phyloP scores from a whole-genome alignment of 1,140 invertebrate species.

The Drosophila busckii region DNA sequence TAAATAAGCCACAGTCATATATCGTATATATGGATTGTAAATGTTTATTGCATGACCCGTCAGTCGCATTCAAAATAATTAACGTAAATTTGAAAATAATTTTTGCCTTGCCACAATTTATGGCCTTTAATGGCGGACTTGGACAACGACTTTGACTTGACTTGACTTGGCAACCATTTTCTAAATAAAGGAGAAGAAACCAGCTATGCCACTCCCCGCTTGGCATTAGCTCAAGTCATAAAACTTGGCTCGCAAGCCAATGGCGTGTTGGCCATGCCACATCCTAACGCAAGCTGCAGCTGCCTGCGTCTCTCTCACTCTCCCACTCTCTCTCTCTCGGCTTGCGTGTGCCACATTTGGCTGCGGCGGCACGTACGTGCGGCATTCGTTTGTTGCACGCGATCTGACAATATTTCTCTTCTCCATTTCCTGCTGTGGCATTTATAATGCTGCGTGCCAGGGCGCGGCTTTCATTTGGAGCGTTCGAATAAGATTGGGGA shows the following conservation, averaged over 20 bases:
- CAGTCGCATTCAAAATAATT: conserved; percentile 65
- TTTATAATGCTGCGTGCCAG: conserved; percentile 69
- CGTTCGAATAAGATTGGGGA: conserved; percentile 31
- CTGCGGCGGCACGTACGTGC: conserved; percentile 53
- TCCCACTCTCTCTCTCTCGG: conserved; percentile 1
- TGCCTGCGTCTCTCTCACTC: conserved; percentile 1
- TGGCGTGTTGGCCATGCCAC: conserved; percentile 43
- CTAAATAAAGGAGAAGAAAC: conserved; percentile 4
- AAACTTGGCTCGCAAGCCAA: conserved; percentile 45
- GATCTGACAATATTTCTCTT: conserved; percentile 69
- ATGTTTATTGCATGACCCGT: conserved; percentile 67
- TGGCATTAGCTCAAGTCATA: conserved; percentile 25
- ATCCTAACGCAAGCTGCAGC: neutral
- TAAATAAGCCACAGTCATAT: conserved; percentile 38
- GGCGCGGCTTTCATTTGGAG: conserved; percentile 48
- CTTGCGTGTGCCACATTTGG: conserved; percentile 52
- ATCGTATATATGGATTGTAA: conserved; percentile 49
- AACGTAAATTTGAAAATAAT: conserved; percentile 75
- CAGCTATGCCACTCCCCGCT: conserved; percentile 9
- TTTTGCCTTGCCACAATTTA: conserved; percentile 59
- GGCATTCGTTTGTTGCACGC: conserved; percentile 71
- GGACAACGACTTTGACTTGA: conserved; percentile 20
- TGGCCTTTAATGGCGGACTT: conserved; percentile 72
- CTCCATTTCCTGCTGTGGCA: conserved; percentile 26
- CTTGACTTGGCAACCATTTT: conserved; percentile 54